Percentiles rank a stretch among this genome's conserved stretches.
Evolutionary conservation across 2,113 vertebrate species (phyloP).

Genomic region (Chinchilla lanigera): DNA sequence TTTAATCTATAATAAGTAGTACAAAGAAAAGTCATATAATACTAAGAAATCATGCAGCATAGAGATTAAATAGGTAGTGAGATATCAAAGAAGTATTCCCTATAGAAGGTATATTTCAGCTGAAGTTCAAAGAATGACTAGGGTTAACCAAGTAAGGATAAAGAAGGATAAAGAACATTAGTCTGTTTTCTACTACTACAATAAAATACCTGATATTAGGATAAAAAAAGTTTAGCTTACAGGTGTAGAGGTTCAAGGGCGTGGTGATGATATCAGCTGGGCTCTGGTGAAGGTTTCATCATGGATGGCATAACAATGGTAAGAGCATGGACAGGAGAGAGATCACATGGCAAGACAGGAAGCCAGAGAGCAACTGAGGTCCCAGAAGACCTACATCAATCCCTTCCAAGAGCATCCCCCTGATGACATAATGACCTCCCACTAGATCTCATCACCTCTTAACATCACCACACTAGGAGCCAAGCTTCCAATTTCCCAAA

Average conservation of each 20-base stretch:
- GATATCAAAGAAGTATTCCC: not conserved
- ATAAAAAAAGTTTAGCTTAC: not conserved
- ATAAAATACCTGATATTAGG: not conserved
- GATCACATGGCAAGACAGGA: not conserved
- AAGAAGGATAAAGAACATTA: not conserved
- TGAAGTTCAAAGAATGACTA: not conserved
- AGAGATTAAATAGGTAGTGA: not conserved
- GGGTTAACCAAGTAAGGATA: not conserved
- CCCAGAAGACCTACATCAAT: not conserved
- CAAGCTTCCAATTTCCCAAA: not conserved
- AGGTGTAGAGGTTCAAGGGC: not conserved
- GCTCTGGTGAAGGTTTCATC: not conserved
- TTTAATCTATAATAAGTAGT: conserved; percentile 13
- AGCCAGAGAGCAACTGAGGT: not conserved
- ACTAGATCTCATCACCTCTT: not conserved
- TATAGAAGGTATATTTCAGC: not conserved
- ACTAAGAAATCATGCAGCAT: not conserved
- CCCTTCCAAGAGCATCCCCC: not conserved
- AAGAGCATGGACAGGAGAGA: not conserved
- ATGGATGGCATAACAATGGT: not conserved
- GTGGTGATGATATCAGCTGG: not conserved
- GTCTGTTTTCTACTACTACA: not conserved
- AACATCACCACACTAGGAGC: not conserved
- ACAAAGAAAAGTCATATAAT: not conserved
- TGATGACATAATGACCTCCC: not conserved